Base-by-base conservation (phyloP, 2,797 vertebrate genomes). In the Hoplostethus mediterraneus region DNA sequence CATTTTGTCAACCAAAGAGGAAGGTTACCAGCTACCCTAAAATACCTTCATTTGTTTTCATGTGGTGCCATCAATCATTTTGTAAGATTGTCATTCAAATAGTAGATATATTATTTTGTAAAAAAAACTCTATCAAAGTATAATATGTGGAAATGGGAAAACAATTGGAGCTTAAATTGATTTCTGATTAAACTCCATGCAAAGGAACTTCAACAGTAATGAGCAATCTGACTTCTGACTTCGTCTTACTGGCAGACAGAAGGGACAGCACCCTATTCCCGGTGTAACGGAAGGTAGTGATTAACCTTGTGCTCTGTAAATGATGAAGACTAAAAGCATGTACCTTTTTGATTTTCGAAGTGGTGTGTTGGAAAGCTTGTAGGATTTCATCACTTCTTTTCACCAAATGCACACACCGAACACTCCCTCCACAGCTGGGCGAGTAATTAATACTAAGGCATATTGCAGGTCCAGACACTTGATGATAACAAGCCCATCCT, bases 361-460 rank as follows among this genome's bases (percentile, higher is more conserved):
- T 30, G 64, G 49, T 56, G 13, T 45, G 44, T 45, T 14, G 28
- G 17, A 69, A 62, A 69, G 52, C 49, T 54, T 63, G n/a, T 80
- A 48, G 61, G 63, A 17, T 63, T 48, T 60, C 52, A 52, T 54
- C 45, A 45, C 55, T 59, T 53, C 36, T 74, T 12, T 65, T 45
- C 65, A 68, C 55, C 67, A 80, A 52, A 72, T 49, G 55, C 57
- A 30, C 63, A 68, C 63, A 62, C 44, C 66, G 42, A 56, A 48
- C 63, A 33, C 79, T 74, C 56, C 67, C 64, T 36, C 30, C 75
- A 80, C 92, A 91, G 89, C 92, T 93, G 90, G 79, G 54, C 77
- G 70, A 81, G 86, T 68, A 82, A 87, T 91, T 89, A 90, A 91
- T 89, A 76, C 78, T 75, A 75, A 74, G 77, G 75, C 74, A 64